Evolutionary conservation across 2,113 vertebrate genomes (phyloP), one percentile per base, ranked within the genome.

Genomic region (Cololabis saira): DNA sequence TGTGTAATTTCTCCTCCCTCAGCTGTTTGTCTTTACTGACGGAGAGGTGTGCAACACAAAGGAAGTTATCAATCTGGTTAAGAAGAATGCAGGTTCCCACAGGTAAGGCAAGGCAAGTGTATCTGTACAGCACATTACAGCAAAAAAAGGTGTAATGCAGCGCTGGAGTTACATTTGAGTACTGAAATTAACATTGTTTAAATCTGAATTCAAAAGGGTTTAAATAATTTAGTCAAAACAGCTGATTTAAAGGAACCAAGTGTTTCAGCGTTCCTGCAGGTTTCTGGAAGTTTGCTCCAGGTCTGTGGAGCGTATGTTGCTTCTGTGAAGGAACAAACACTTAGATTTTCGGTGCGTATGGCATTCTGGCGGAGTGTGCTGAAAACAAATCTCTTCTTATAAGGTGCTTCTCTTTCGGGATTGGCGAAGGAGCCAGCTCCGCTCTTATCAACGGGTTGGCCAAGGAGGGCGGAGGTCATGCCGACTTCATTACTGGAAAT

Each of bases 1-100:
- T 33, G 16, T 14, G 16, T 45, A 17, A 47, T 24, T 40, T 65
- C 50, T 65, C 17, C 17, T 45, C 41, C 11, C 24, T 40, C 12
- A 97, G 95, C 65, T 96, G 11, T 96, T 97, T 78, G 82, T 96
- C 69, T 97, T 97, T 57, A 97, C 95, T 42, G 95, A 97, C 44
- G 95, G 95, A 71, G 94, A 95, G 79, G 94, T 96, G 51, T 16
- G 0, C 2, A 93, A 93, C 69, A 95, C 94, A 13, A 92, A 92
- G 65, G 67, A 85, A 12, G 90, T 96, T 19, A 87, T 94, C 10
- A 47, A 76, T 19, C 86, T 94, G 79, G 95, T 96, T 65, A 86
- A 54, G 57, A 77, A 3, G 19, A 88, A 95, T 60, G 50, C 74
- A 16, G 55, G 63, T n/a, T 88, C 80, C 6, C 95, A 97, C 90